Evolutionary conservation across 2,113 vertebrate species (phyloP), one percentile per base, ranked within the genome.

Genomic region (Grus americana): DNA sequence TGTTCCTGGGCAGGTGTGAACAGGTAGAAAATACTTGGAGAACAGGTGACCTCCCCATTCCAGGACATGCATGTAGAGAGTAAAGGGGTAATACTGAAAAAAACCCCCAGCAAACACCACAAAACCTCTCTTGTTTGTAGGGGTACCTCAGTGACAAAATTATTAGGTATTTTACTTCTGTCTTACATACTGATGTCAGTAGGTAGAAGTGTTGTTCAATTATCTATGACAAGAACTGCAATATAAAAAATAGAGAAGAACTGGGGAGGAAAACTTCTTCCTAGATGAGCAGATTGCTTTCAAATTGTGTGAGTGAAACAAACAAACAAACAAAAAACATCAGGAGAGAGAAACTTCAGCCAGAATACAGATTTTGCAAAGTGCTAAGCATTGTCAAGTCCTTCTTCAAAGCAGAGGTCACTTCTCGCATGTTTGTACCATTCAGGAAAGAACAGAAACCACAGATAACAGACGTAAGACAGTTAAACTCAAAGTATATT

Each of bases 41-140:
- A 44, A 38, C 21, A 38, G 6, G 3, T 46, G 9, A 55, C 5
- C 6, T 32, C 55, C 36, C 42, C 30, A 61, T 50, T 36, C 6
- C 36, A 57, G 32, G 15, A 2, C 6, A 67, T 57, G 24, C 19
- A 46, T 11, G 7, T 19, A 63, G 4, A 63, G 4, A 26, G 18
- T 29, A 66, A 67, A 81, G 8, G 4, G 5, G 7, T 32, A 78
- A 78, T 29, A 58, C 3, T 36, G 16, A 10, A 50, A 58, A 84
- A 40, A 24, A 27, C 22, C 29, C 4, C 5, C 44, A 14, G 40
- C 9, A 49, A 49, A 49, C 21, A 11, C 11, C 11, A 74, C 44
- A 7, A 49, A 2, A 0, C 5, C 11, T 18, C 13, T 63, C 26
- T 7, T 67, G 15, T 12, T 18, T 36, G 5, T 8, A 23, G 7